Evolutionary conservation across 1,140 invertebrate genomes (phyloP).

Genomic region (Mesaphorura yosii): DNA sequence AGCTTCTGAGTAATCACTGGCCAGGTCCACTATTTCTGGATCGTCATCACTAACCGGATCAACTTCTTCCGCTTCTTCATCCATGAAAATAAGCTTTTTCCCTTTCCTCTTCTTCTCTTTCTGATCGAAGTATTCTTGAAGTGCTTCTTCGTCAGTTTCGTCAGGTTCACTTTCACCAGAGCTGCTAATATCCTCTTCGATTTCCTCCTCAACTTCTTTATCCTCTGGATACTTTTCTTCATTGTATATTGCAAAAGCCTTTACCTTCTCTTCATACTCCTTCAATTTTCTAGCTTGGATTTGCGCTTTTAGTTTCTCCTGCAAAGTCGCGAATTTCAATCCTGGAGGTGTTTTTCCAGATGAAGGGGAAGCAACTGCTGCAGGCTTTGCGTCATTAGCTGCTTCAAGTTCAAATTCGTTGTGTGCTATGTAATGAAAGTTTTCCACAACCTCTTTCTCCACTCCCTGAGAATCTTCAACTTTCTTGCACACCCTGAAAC

Average conservation of each 20-base stretch:
- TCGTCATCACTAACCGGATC: too few relatives aligned
- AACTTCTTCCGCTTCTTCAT: conserved; percentile 35
- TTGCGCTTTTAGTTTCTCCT: conserved; percentile 48
- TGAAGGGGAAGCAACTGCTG: background rate
- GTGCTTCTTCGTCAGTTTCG: conserved; percentile 35
- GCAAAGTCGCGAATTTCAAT: conserved; percentile 46
- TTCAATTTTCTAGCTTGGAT: conserved; percentile 49
- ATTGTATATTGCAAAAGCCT: conserved; percentile 38
- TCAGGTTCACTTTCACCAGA: conserved; percentile 37
- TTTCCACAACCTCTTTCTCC: conserved; percentile 23
- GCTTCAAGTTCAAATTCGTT: conserved; percentile 7
- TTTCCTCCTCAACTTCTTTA: conserved; percentile 37
- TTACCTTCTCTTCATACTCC: conserved; percentile 49
- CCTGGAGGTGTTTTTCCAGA: conserved; percentile 47
- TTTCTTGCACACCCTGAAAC: conserved; percentile 30
- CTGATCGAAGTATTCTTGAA: conserved; percentile 19
- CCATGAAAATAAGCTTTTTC: conserved; percentile 20
- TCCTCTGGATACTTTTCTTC: conserved; percentile 37
- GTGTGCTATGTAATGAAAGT: conserved; percentile 28
- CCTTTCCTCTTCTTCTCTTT: conserved; percentile 9
- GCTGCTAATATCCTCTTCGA: conserved; percentile 33
- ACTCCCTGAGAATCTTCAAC: conserved; percentile 35
- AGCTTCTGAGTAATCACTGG: conserved; percentile 36
- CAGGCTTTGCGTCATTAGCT: background rate
- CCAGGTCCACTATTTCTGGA: too few relatives aligned